Percentiles rank a stretch among this genome's conserved stretches.
phyloP scores from a whole-genome alignment of 2,113 vertebrate species.

The Platichthys flesus region DNA sequence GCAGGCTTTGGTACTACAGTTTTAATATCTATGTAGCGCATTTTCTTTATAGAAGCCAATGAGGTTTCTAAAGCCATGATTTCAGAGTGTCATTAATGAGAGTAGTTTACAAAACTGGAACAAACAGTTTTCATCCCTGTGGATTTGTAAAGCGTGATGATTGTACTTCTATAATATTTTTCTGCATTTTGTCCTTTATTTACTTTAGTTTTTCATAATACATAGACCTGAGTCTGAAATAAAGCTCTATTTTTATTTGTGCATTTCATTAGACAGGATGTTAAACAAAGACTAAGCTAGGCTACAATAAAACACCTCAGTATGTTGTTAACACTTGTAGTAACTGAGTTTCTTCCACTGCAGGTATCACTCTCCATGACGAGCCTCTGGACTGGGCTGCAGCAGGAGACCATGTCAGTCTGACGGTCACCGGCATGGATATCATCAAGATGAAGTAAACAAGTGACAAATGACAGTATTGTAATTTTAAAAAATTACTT shows the following conservation, averaged over 20 bases:
- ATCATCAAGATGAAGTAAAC: conserved; percentile 99
- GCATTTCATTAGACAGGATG: neutral
- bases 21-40: neutral
- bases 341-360: conserved; percentile 64
- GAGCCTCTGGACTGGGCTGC: conserved; percentile 96
- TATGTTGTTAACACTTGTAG: conserved; percentile 55
- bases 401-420: conserved; percentile 96
- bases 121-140: neutral
- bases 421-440: conserved; percentile 98
- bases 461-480: neutral
- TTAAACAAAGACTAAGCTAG: neutral
- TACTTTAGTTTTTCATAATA: no score
- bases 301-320: neutral
- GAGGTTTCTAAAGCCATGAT: no score
- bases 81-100: no score
- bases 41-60: neutral
- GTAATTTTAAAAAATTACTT: neutral
- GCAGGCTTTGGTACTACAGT: neutral
- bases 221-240: no score
- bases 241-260: no score
- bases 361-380: conserved; percentile 95
- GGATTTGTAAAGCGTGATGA: no score
- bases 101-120: no score
- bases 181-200: no score
- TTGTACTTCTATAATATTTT: no score